A percentile compares a stretch with the other conserved stretches of the same genome.
Conservation (phyloP, 2,797 vertebrate genomes). For the Chiloscyllium punctatum region DNA sequence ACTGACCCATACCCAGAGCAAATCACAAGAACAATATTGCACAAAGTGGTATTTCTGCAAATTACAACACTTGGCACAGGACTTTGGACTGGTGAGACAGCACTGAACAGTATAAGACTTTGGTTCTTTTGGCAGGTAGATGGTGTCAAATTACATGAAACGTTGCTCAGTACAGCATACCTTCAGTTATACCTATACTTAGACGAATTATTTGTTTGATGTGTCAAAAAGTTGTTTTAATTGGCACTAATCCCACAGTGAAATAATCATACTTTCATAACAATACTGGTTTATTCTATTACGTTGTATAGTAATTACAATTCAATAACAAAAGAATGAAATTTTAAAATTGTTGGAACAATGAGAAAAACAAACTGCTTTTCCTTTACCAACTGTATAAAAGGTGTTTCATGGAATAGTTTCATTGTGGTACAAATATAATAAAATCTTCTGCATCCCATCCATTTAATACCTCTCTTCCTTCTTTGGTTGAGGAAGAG, state of each 20-base stretch:
- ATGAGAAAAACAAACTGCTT: not conserved
- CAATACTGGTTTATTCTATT: conserved; percentile 24
- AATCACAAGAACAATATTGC: not conserved
- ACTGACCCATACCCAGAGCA: not conserved
- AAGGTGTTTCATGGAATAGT: not conserved
- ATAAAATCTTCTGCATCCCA: not conserved
- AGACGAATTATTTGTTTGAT: not conserved
- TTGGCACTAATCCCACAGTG: not conserved
- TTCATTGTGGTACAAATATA: not conserved
- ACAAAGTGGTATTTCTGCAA: not conserved
- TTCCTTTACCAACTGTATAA: not conserved
- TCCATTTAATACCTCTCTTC: not conserved
- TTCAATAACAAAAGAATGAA: not conserved
- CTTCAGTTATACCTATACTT: not conserved
- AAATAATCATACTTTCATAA: not conserved
- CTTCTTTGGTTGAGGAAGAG: not conserved
- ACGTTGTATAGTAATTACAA: not conserved
- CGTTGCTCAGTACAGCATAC: not conserved
- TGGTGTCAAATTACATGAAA: not conserved
- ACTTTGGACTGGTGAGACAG: not conserved
- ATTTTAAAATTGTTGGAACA: not conserved
- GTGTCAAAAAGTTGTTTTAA: not conserved
- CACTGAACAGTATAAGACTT: not conserved
- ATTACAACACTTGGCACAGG: not conserved
- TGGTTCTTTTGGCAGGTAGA: not conserved